Evolutionary conservation across 2,888 invertebrate genomes (phyloP), one percentile per base, ranked within the genome.

Genomic region (Leptogaster cylindrica): DNA sequence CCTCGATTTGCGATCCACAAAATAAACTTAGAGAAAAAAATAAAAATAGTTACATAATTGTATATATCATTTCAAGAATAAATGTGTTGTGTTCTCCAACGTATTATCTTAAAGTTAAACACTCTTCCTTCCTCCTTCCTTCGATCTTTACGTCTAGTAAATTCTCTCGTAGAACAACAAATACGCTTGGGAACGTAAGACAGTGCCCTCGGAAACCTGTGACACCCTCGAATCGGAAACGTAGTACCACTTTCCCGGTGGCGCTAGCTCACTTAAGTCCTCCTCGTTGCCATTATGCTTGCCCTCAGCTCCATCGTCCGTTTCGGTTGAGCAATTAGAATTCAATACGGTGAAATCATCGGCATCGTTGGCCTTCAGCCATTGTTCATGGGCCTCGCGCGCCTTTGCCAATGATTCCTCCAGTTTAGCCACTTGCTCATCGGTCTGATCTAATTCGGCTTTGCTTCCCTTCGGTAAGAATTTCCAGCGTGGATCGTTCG

Each of bases 121-220:
- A n/a, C n/a, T n/a, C n/a, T n/a, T 61, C 20, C 23, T 20, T 16
- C 7, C 28, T 20, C n/a, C 16, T 58, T 25, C 8, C 27, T 58
- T n/a, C 8, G 41, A n/a, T 61, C 25, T 58, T 36, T 51, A 14
- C 5, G 16, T 25, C 83, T 89, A 93, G 80, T 90, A 84, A 79
- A 97, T 90, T 80, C 97, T 87, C 82, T 97, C 97, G 81, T 98
- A 98, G 83, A 98, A 99, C 36, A 98, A 85, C 61, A 98, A 85
- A 82, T 98, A 98, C 12, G 98, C 97, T 81, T 97, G 94, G 68
- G 91, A 90, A 73, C 86, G 84, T 48, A 95, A 84, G 68, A 97
- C 97, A 71, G 87, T 85, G 2, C 88, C 87, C 79, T 95, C 92
- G 66, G 86, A 84, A 20, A 92, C 90, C 78, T 93, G 91, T 36